phyloP scores from a whole-genome alignment of 2,888 invertebrate species.

The Cerastis rubricosa region DNA sequence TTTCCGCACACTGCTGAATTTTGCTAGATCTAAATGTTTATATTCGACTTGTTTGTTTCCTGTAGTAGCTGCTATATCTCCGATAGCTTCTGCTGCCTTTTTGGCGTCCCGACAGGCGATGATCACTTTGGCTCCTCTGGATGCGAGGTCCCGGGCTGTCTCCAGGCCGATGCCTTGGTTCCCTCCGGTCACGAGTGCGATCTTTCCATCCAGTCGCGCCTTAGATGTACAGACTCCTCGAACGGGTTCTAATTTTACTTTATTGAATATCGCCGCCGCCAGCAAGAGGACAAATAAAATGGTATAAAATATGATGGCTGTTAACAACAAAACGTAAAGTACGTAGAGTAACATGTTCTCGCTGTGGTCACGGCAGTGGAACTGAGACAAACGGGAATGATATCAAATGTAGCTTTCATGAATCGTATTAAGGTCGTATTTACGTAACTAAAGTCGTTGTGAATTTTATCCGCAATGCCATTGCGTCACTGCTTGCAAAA shows the following conservation, averaged over 20 bases:
- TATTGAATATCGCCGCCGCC: neutral
- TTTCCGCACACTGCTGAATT: slow-evolving; percentile 87
- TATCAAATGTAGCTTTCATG: neutral
- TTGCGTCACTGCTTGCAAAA: neutral
- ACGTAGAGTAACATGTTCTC: slow-evolving; percentile 49
- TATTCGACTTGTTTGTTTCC: slow-evolving; percentile 93
- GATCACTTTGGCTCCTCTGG: slow-evolving; percentile 92
- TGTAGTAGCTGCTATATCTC: slow-evolving; percentile 93
- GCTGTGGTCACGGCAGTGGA: neutral
- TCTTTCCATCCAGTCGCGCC: slow-evolving; percentile 88
- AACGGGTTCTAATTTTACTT: slow-evolving; percentile 47
- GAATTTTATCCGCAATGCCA: neutral
- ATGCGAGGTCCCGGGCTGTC: slow-evolving; percentile 93
- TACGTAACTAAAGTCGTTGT: neutral
- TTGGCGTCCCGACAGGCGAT: slow-evolving; percentile 95
- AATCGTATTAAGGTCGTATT: neutral
- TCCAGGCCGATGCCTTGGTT: slow-evolving; percentile 96
- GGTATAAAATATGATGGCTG: neutral
- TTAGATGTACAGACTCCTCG: slow-evolving; percentile 78
- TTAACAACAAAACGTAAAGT: slow-evolving; percentile 9
- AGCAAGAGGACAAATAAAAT: neutral
- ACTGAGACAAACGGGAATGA: slow-evolving; percentile 17
- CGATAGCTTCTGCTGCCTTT: slow-evolving; percentile 93
- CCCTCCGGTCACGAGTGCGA: slow-evolving; percentile 94
- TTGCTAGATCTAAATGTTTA: slow-evolving; percentile 87